Conservation (phyloP, 2,113 vertebrate genomes). For the Alosa alosa region DNA sequence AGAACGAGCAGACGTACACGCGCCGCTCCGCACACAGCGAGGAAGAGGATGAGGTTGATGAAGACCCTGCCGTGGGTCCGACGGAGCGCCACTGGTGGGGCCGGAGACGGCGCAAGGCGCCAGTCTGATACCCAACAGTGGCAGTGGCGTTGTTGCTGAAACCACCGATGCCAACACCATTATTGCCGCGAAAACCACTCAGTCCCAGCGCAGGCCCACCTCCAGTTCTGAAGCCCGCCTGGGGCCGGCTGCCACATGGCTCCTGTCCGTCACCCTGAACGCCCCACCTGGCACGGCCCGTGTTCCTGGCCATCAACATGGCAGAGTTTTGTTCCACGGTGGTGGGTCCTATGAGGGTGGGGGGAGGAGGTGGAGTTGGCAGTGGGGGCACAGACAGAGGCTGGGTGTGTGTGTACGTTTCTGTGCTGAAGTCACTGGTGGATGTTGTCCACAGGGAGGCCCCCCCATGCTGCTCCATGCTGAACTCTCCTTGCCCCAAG, state of each 20-base stretch:
- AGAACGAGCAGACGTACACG: slow-evolving; percentile 63
- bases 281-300: slow-evolving; percentile 21
- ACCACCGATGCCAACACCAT: neutral
- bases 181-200: neutral
- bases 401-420: neutral
- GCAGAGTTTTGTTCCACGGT: slow-evolving; percentile 3
- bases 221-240: slow-evolving; percentile 15
- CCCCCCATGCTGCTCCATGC: neutral
- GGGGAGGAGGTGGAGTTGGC: slow-evolving; percentile 1
- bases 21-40: slow-evolving; percentile 53
- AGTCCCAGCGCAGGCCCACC: slow-evolving; percentile 40
- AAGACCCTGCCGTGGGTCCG: neutral
- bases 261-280: slow-evolving; percentile 5
- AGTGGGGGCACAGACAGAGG: neutral
- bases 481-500: neutral
- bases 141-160: neutral
- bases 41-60: neutral
- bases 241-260: neutral
- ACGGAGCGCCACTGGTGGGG: neutral
- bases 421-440: neutral
- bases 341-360: neutral
- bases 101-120: neutral
- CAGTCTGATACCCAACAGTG: neutral
- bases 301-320: slow-evolving; percentile 13
- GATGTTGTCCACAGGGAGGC: neutral